Conservation (phyloP, 2,113 vertebrate genomes). For the Menidia beryllina region DNA sequence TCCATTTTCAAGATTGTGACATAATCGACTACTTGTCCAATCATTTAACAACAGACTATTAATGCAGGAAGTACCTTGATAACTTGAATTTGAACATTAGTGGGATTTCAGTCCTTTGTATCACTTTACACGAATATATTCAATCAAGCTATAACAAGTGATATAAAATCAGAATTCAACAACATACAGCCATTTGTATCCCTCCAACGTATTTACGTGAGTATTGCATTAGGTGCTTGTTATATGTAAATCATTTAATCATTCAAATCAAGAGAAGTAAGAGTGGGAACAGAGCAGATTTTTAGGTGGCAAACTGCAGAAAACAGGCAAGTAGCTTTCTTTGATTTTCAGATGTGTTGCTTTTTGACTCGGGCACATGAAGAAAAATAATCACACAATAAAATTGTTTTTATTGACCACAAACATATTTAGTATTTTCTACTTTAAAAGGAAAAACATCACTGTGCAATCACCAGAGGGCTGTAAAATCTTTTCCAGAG, state of each 20-base stretch:
- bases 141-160: no score
- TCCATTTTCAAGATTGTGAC: not conserved
- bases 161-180: not conserved
- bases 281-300: not conserved
- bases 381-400: not conserved
- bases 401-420: not conserved
- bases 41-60: not conserved
- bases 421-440: not conserved
- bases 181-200: no score
- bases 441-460: not conserved
- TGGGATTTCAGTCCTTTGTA: no score
- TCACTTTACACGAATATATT: no score
- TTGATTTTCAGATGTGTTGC: not conserved
- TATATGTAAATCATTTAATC: no score
- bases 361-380: not conserved
- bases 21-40: constrained; percentile 8
- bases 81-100: no score
- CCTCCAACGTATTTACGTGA: not conserved
- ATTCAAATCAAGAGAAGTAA: not conserved
- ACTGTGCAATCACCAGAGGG: not conserved
- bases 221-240: not conserved
- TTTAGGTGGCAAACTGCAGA: not conserved
- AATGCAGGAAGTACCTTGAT: no score
- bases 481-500: not conserved
- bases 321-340: not conserved